Evolutionary conservation across 2,113 vertebrate genomes (phyloP).

Genomic region (Isurus oxyrinchus): DNA sequence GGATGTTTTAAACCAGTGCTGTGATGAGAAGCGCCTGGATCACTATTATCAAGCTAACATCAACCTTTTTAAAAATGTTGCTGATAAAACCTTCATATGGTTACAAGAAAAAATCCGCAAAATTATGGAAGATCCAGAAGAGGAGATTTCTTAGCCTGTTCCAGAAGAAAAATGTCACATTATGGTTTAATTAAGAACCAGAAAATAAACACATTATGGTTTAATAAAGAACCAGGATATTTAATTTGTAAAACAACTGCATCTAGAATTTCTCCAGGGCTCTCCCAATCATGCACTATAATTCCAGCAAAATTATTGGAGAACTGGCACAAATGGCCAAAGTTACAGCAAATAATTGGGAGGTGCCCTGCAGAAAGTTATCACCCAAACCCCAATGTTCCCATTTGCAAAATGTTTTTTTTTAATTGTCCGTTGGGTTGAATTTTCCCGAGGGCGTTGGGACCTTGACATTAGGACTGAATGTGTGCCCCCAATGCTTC

Average conservation of each 20-base stretch:
- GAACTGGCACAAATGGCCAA: not conserved
- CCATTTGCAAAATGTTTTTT: not conserved
- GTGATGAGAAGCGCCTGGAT: slow-evolving; percentile 15
- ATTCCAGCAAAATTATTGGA: not conserved
- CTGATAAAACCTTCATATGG: not conserved
- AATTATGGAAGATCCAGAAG: slow-evolving; percentile 10
- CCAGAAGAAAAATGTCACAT: not conserved
- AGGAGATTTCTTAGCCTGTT: not conserved
- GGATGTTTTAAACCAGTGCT: slow-evolving; percentile 19
- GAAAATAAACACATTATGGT: too few relatives aligned
- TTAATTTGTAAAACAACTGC: not conserved
- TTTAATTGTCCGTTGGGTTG: not conserved
- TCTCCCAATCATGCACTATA: not conserved
- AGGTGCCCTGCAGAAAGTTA: not conserved
- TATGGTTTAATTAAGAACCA: not conserved
- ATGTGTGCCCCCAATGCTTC: not conserved
- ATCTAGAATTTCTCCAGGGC: not conserved
- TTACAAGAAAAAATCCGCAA: slow-evolving; percentile 2
- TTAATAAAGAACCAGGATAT: too few relatives aligned
- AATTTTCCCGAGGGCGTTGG: not conserved
- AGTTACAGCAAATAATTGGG: not conserved
- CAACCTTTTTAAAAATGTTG: not conserved
- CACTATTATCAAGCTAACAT: not conserved
- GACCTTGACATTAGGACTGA: not conserved
- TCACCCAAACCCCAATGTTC: not conserved